Percentiles rank a stretch among this genome's conserved stretches.
These are phyloP conservation scores for Cathartes aura DNA, from an alignment of 2,113 vertebrate species.

Conservation along the genomic window DNA sequence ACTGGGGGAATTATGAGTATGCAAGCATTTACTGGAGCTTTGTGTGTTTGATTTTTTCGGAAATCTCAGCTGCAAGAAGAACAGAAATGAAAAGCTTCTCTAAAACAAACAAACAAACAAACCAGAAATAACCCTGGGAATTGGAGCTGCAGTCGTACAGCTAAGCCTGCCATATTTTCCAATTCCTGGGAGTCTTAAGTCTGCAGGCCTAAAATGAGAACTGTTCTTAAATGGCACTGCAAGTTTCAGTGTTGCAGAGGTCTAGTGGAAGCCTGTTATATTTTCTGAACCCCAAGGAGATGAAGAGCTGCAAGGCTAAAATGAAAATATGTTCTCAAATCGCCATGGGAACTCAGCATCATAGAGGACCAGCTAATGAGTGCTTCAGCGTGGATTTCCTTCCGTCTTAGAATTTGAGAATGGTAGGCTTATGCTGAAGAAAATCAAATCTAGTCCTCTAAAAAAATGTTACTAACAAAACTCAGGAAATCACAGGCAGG, in stretches of 20 bases:
- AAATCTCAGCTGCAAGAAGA: background rate
- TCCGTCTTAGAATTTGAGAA: background rate
- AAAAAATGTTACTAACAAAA: background rate
- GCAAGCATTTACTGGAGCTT: background rate
- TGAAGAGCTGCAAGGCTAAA: background rate
- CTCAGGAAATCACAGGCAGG: background rate
- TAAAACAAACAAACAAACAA: background rate
- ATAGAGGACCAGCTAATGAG: background rate
- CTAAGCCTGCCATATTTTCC: background rate
- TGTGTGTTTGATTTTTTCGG: background rate
- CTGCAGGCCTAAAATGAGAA: background rate
- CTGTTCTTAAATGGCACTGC: background rate
- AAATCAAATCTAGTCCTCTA: background rate
- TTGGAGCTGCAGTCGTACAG: background rate
- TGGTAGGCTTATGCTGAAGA: background rate
- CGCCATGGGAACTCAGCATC: background rate
- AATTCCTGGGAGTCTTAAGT: background rate
- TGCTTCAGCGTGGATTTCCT: background rate
- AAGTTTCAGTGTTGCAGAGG: background rate
- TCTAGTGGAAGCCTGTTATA: background rate
- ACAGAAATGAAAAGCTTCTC: background rate
- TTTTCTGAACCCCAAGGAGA: background rate
- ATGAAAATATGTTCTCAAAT: constrained; percentile 8
- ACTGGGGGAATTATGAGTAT: background rate
- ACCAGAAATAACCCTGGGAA: background rate